Evolutionary conservation across 2,113 vertebrate species (phyloP), one percentile per base, ranked within the genome.

Genomic region (Lonchura striata): DNA sequence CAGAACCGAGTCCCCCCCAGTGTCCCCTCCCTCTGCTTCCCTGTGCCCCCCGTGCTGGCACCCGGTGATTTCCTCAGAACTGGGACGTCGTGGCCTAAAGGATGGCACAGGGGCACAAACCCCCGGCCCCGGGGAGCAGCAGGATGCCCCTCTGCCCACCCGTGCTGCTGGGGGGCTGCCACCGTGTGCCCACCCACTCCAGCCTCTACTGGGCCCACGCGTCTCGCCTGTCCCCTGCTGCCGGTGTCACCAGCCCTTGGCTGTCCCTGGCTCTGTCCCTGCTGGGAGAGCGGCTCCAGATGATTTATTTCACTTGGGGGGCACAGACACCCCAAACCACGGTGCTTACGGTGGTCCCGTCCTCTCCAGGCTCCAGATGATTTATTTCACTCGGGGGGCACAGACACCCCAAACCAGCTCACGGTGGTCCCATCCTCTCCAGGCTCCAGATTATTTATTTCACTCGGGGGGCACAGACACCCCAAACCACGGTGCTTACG

Each of bases 321-420:
- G 12, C 63, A 27, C 80, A 3, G 13, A 47, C 28, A 8, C 76
- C 76, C 76, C 9, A 5, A 61, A 21, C 42, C 8, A 0, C 0
- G 0, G 10, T 2, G 6, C 54, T 47, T 4, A 13, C 0, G 0
- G 37, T 1, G 2, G 1, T 23, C 20, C 27, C 1, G 0, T 50
- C 33, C 59, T 47, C 49, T 30, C 35, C 21, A 1, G 10, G 24
- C 2, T 0, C 61, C 3, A n/a, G n/a, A n/a, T n/a, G n/a, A n/a
- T n/a, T n/a, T n/a, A n/a, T n/a, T n/a, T n/a, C n/a, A n/a, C n/a
- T n/a, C n/a, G n/a, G n/a, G n/a, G n/a, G n/a, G 12, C 63, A 27
- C 80, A 3, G 13, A 47, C 28, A 8, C 76, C 76, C 76, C 9
- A 5, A 61, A 21, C 42, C 8, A 0, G 6, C 54, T 47, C 3